phyloP scores from a whole-genome alignment of 2,888 invertebrate species.

The Drosophila cognata region DNA sequence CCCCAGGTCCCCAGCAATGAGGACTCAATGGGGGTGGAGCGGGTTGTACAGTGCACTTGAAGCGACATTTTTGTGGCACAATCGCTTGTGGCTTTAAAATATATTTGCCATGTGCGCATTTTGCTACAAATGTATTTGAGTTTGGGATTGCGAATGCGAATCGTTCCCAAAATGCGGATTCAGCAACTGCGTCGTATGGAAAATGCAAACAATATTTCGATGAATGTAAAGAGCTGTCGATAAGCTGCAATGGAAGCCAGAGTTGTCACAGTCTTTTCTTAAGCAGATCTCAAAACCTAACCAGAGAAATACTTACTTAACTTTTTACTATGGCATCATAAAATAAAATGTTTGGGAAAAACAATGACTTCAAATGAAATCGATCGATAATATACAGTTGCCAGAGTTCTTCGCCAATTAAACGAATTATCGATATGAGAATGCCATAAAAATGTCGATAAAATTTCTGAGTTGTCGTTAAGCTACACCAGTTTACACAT shows the following conservation, averaged over 20 bases:
- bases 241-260: neutral
- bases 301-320: neutral
- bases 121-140: constrained; percentile 29
- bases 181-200: neutral
- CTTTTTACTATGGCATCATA: neutral
- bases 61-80: constrained; percentile 33
- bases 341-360: neutral
- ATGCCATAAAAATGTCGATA: constrained; percentile 1
- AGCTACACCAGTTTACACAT: neutral
- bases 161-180: neutral
- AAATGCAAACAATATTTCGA: neutral
- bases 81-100: constrained; percentile 43
- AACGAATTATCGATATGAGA: neutral
- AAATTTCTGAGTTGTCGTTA: constrained; percentile 1
- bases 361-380: neutral
- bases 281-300: neutral
- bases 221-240: neutral
- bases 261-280: neutral
- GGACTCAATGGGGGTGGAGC: neutral
- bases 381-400: neutral
- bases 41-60: neutral
- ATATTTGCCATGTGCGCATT: constrained; percentile 32
- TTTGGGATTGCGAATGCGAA: constrained; percentile 17
- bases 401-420: neutral
- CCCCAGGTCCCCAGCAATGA: neutral